These are phyloP conservation scores for Calephelis nemesis DNA, from an alignment of 1,140 invertebrate species.

Conservation along the genomic window DNA sequence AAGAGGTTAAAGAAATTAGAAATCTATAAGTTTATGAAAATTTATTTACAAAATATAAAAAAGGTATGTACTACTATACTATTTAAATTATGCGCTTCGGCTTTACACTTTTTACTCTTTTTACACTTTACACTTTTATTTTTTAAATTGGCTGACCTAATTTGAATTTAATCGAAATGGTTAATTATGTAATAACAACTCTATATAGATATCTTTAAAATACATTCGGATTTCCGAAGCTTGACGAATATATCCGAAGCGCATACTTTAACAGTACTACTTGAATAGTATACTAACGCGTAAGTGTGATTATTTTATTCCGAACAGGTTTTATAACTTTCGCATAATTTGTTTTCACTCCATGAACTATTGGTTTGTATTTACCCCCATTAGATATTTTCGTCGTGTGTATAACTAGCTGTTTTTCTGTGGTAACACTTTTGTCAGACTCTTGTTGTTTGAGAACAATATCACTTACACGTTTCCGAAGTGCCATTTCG, in stretches of 20 bases:
- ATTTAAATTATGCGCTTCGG: no score
- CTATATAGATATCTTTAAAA: no score
- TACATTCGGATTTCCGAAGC: no score
- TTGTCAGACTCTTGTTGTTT: conserved; percentile 36
- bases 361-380: conserved; percentile 55
- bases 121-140: no score
- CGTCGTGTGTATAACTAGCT: conserved; percentile 37
- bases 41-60: not conserved
- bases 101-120: no score
- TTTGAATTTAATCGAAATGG: no score
- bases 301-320: conserved; percentile 45
- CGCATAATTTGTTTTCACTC: conserved; percentile 49
- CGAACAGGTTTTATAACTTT: conserved; percentile 55
- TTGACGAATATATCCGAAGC: no score
- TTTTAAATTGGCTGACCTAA: no score
- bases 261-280: no score
- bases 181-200: no score
- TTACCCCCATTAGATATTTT: conserved; percentile 45
- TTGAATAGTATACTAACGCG: not conserved
- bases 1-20: no score
- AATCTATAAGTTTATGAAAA: not conserved
- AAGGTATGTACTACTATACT: no score
- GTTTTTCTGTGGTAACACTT: conserved; percentile 43
- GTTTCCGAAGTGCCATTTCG: conserved; percentile 53
- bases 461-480: conserved; percentile 36